Evolutionary conservation across 2,113 vertebrate genomes (phyloP), one percentile per base, ranked within the genome.

Genomic region (Aegithalos caudatus): DNA sequence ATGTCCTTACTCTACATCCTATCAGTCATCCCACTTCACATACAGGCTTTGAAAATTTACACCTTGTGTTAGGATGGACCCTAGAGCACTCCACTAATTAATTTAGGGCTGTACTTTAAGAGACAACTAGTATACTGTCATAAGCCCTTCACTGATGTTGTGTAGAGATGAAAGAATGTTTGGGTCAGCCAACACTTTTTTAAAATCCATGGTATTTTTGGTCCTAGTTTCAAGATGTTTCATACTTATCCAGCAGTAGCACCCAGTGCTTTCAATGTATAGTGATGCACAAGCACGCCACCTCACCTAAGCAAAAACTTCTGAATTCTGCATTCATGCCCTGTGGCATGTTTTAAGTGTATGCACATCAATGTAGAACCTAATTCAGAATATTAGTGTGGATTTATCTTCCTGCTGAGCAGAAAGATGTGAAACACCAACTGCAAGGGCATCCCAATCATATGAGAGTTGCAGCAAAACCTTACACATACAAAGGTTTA

Each of bases 251-350:
- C 2, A 7, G 25, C 50, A 61, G 16, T 6, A 18, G 10, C 0
- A 2, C 17, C 27, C 44, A 20, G 69, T 10, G 25, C 12, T 50
- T 40, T 20, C 38, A 64, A 37, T 7, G 7, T 18, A 11, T 1
- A 28, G 8, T 4, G 13, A 72, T 10, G 17, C 8, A 33, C 3
- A 21, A 70, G 17, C 10, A 53, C 0, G 0, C 5, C 21, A 35
- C 11, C 6, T 71, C n/a, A 65, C 31, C 37, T 10, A 42, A 40
- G 22, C 9, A 83, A 81, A 74, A 66, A 8, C 25, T 48, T 61
- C 11, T 31, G 25, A 73, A 50, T 20, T 37, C 33, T 78, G 19
- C 31, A n/a, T n/a, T n/a, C n/a, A n/a, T n/a, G n/a, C n/a, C n/a
- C n/a, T n/a, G n/a, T n/a, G n/a, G n/a, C n/a, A n/a, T 4, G 3